A percentile compares a stretch with the other conserved stretches of the same genome.
These are phyloP conservation scores for Scaptomyza pallida DNA, from an alignment of 1,140 invertebrate genomes.

Conservation along the genomic window DNA sequence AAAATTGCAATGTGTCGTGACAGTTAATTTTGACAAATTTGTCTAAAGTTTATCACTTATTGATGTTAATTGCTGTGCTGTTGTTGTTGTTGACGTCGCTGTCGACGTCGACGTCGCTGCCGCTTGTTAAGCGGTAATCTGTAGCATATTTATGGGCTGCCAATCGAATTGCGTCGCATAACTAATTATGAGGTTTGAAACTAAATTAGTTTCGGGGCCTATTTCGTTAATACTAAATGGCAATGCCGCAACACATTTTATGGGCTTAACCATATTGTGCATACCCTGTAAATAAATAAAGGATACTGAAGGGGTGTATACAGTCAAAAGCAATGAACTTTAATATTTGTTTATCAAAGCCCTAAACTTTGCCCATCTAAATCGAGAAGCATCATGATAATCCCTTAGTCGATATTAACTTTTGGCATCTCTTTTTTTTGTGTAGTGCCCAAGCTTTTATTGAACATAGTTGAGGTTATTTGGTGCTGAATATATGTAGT, in stretches of 20 bases:
- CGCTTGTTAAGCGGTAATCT: constrained; percentile 20
- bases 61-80: constrained; percentile 53
- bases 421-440: constrained; percentile 6
- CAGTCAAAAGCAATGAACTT: neutral
- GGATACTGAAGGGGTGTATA: neutral
- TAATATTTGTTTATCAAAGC: too few relatives aligned
- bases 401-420: constrained; percentile 7
- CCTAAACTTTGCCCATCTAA: too few relatives aligned
- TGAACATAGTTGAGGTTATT: constrained; percentile 44
- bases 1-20: constrained; percentile 62
- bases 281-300: neutral
- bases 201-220: constrained; percentile 60
- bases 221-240: constrained; percentile 58
- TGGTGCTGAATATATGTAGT: constrained; percentile 2
- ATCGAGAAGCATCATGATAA: neutral
- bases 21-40: constrained; percentile 79
- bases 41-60: constrained; percentile 74
- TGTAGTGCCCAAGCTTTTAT: constrained; percentile 16
- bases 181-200: constrained; percentile 71
- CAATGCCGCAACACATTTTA: constrained; percentile 43
- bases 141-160: constrained; percentile 48
- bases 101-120: constrained; percentile 2
- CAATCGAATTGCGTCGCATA: constrained; percentile 72
- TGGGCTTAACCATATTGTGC: neutral
- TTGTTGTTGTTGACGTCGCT: neutral